These are phyloP conservation scores for Okapia johnstoni DNA, from an alignment of 2,113 vertebrate species.

Conservation along the genomic window DNA sequence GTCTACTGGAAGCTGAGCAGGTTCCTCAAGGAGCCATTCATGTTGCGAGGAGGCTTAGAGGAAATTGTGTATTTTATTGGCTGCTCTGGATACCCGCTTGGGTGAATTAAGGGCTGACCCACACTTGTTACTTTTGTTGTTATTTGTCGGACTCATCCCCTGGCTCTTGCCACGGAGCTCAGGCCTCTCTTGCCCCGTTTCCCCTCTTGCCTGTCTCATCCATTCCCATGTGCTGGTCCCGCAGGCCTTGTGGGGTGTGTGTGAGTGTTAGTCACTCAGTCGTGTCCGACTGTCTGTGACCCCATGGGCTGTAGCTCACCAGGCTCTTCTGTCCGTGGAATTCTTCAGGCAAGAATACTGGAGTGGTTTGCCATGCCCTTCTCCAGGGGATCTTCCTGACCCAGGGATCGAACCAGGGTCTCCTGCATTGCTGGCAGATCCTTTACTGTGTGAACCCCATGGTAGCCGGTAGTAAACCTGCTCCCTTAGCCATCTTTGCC, in stretches of 20 bases:
- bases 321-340: background rate
- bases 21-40: background rate
- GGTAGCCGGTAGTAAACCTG: background rate
- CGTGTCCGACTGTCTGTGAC: background rate
- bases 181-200: background rate
- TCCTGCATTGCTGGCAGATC: background rate
- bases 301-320: background rate
- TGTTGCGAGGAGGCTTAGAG: background rate
- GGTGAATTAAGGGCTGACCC: background rate
- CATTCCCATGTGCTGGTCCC: background rate
- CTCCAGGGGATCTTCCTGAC: background rate
- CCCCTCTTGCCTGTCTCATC: fast-evolving
- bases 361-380: background rate
- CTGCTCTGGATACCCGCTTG: background rate
- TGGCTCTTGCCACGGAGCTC: background rate
- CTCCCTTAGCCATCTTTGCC: background rate
- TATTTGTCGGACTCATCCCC: background rate
- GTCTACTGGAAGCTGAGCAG: background rate
- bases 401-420: background rate
- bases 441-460: background rate
- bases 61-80: background rate
- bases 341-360: background rate
- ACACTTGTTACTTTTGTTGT: background rate
- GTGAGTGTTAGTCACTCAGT: background rate
- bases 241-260: background rate